phyloP scores from a whole-genome alignment of 2,888 invertebrate genomes.

The Apotomis betuletana region DNA sequence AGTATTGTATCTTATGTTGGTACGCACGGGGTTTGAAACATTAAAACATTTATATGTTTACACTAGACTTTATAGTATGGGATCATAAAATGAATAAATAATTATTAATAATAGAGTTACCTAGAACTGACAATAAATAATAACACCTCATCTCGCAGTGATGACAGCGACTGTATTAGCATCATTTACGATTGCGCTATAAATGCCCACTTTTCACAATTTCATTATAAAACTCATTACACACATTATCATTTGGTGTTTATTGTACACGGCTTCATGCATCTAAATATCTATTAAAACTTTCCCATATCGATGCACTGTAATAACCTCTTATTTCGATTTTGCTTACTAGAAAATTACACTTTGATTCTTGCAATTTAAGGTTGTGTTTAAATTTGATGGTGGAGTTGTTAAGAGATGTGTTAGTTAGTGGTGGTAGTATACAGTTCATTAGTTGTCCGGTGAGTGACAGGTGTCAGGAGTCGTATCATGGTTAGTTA shows the following conservation, averaged over 20 bases:
- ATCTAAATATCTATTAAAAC: constrained; percentile 35
- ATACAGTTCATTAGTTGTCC: constrained; percentile 35
- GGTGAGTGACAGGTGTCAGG: constrained; percentile 37
- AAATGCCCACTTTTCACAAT: constrained; percentile 28
- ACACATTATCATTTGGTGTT: constrained; percentile 24
- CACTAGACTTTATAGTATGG: too few species aligned
- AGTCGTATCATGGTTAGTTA: constrained; percentile 28
- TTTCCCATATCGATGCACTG: constrained; percentile 25
- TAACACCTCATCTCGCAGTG: constrained; percentile 10
- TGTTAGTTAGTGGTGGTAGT: constrained; percentile 3
- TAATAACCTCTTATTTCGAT: constrained; percentile 4
- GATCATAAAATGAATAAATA: too few species aligned
- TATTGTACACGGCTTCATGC: constrained; percentile 22
- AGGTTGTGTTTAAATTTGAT: background rate
- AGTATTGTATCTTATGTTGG: too few species aligned
- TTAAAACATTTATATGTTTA: too few species aligned
- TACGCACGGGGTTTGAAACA: too few species aligned
- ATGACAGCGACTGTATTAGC: constrained; percentile 15
- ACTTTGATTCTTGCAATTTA: background rate
- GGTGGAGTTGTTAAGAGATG: constrained; percentile 6
- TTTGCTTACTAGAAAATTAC: background rate
- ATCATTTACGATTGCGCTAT: constrained; percentile 25
- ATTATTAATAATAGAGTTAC: background rate
- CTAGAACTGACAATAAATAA: background rate
- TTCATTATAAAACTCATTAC: constrained; percentile 34